Base-by-base conservation (phyloP, 1,140 invertebrate genomes). In the Eciton burchellii region DNA sequence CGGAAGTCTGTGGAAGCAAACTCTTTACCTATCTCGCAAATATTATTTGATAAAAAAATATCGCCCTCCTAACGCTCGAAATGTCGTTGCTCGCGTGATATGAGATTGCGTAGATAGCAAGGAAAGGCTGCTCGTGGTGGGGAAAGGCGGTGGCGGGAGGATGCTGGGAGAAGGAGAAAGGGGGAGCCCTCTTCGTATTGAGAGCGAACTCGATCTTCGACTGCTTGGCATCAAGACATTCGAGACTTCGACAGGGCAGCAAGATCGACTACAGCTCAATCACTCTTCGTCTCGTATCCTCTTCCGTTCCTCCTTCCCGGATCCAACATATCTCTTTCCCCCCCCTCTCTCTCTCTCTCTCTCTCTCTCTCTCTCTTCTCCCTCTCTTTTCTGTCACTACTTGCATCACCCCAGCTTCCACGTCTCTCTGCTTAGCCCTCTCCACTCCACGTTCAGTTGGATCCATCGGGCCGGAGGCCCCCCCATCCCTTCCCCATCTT, bases 191-290 rank as follows among this genome's bases (percentile, higher is more conserved):
- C 89, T 52, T 63, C 87, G 88, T 89, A 86, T 91, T 84, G 90
- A 92, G 87, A 92, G 90, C 89, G 89, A 92, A 91, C 89, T 89
- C 91, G 91, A 92, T 91, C 91, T 90, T 91, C 88, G 91, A 91
- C 90, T 91, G 86, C 89, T 70, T 85, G 81, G 90, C 91, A 93
- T 93, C 93, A 93, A 93, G 92, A 93, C 91, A 92, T 93, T 94
- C 87, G 89, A 92, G 91, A 91, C 90, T 91, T 89, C 82, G 91
- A 93, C 92, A 92, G 90, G 91, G 88, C 88, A 92, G 92, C 91
- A 93, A 91, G 90, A 91, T 91, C 90, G 90, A 92, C 92, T 93
- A 94, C 93, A 93, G 93, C 93, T 94, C 93, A 94, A 94, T 94
- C 93, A 92, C 89, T 93, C 92, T 93, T 93, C 91, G 91, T 93